phyloP scores from a whole-genome alignment of 2,888 invertebrate genomes.

The Argyra leucocephala region DNA sequence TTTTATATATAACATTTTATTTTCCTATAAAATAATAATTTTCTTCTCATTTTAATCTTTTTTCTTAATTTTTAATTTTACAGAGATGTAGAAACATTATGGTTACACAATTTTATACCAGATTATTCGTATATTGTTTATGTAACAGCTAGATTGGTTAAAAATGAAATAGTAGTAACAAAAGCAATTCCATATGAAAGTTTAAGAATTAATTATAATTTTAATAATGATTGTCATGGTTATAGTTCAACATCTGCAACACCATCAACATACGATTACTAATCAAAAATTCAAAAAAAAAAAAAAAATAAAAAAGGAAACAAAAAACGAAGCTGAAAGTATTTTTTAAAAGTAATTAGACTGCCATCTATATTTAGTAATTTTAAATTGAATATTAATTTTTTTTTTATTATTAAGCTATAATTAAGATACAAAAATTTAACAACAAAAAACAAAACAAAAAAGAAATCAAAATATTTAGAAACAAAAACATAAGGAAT shows the following conservation, averaged over 20 bases:
- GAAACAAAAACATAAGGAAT: no score
- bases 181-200: conserved; percentile 51
- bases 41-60: no score
- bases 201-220: conserved; percentile 30
- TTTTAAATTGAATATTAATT: not conserved
- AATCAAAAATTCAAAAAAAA: not conserved
- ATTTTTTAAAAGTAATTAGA: not conserved
- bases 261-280: conserved; percentile 25
- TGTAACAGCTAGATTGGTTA: conserved; percentile 49
- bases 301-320: conserved; percentile 16
- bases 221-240: conserved; percentile 15
- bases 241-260: not conserved
- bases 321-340: not conserved
- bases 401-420: not conserved
- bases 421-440: not conserved
- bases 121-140: conserved; percentile 50
- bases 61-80: conserved; percentile 25
- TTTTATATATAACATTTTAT: no score
- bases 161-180: conserved; percentile 24
- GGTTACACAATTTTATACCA: conserved; percentile 45
- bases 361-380: not conserved
- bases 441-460: not conserved
- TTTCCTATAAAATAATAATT: no score
- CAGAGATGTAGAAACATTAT: conserved; percentile 46
- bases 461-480: no score